Evolutionary conservation across 2,797 vertebrate species (phyloP), one percentile per base, ranked within the genome.

Genomic region (Fundulus diaphanus): DNA sequence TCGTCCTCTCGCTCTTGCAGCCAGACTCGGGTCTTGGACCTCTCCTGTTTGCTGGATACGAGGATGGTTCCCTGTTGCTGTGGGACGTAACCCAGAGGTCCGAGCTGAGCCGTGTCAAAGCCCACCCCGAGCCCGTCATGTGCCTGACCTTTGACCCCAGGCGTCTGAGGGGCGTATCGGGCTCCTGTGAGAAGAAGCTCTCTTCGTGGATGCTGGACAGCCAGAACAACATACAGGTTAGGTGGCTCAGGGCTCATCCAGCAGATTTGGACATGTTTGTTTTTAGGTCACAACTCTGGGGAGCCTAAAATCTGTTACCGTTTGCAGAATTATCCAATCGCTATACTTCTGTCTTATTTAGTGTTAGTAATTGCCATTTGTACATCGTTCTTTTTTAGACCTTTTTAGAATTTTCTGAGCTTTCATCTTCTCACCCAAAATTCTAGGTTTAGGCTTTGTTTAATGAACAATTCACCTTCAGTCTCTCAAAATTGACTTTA

Each of bases 181-280:
- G 96, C 88, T 99, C 97, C 0, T 97, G 97, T 0, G 98, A 98
- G 87, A 97, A 97, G 89, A 92, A 87, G 24, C 95, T 99, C 57
- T 92, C 90, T 73, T 93, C 96, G 93, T 99, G 98, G 98, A 95
- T 77, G 70, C 91, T 97, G 90, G 95, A 97, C 78, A 89, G 91
- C 87, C 97, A 96, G 92, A 97, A 94, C 92, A 94, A 94, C 88
- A 92, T 99, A 74, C 96, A 99, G 98, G 98, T 99, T 95, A 96
- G 96, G 85, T 72, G 85, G 74, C 76, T 59, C 8, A 3, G 11
- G 4, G 13, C n/a, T 54, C 8, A n/a, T 59, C 42, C 66, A 48
- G 37, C 33, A 61, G n/a, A 68, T 46, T 54, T 48, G 16, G 37
- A 33, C 6, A 37, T 29, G 16, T 75, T 73, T 54, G 9, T 35